Conservation (phyloP, 2,113 vertebrate species). For the Hippocampus zosterae region DNA sequence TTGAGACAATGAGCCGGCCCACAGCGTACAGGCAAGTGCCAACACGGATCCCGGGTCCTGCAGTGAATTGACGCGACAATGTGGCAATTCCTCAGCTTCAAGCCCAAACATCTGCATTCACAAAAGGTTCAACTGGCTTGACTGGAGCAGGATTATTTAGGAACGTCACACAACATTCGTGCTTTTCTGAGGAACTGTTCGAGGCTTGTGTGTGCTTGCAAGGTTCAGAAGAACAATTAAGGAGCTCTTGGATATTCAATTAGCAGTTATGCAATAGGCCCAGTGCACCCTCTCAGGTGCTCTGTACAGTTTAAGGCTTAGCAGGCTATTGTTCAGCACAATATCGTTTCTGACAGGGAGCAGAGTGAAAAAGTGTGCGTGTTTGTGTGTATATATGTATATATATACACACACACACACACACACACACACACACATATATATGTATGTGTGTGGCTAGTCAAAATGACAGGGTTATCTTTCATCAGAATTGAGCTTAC, state of each 20-base stretch:
- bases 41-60: constrained; percentile 79
- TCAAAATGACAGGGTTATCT: too few relatives aligned
- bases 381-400: too few relatives aligned
- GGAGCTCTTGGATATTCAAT: constrained; percentile 34
- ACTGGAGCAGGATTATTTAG: constrained; percentile 75
- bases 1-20: constrained; percentile 94
- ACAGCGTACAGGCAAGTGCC: constrained; percentile 84
- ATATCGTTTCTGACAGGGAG: constrained; percentile 68
- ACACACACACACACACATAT: too few relatives aligned
- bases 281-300: constrained; percentile 50
- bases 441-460: too few relatives aligned
- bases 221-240: constrained; percentile 23
- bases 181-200: constrained; percentile 11
- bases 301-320: constrained; percentile 60
- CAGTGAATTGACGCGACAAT: constrained; percentile 54
- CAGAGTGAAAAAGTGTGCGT: constrained; percentile 42
- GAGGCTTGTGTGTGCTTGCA: constrained; percentile 6
- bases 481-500: too few relatives aligned
- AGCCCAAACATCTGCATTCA: constrained; percentile 95
- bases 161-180: constrained; percentile 55
- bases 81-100: constrained; percentile 68
- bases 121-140: constrained; percentile 84
- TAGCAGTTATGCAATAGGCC: constrained; percentile 40
- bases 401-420: too few relatives aligned
- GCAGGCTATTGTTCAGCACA: constrained; percentile 64